Percentiles rank a stretch among this genome's conserved stretches.
Evolutionary conservation across 2,888 invertebrate genomes (phyloP).

Genomic region (Merodon equestris): DNA sequence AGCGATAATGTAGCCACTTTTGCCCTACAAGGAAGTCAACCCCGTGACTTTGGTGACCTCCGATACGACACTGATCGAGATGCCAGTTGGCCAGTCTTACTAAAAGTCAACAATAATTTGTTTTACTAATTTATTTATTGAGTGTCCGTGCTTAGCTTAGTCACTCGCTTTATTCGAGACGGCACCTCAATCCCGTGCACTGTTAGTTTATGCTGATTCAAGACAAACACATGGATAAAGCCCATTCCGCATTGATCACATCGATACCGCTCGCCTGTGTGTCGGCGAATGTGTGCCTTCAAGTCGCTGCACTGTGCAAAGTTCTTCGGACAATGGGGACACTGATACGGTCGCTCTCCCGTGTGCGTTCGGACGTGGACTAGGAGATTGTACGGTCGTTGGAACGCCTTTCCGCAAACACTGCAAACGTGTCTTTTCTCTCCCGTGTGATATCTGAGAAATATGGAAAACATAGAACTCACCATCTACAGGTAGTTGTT

Average conservation of each 20-base stretch:
- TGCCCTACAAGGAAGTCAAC: too few relatives aligned
- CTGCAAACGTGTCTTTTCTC: constrained; percentile 81
- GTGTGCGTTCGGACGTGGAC: constrained; percentile 81
- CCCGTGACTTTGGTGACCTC: too few relatives aligned
- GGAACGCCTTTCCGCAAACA: constrained; percentile 76
- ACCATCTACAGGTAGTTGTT: background rate
- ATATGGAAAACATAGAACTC: too few relatives aligned
- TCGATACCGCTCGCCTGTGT: constrained; percentile 80
- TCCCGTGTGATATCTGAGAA: constrained; percentile 77
- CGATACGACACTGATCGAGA: too few relatives aligned
- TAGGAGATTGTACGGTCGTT: constrained; percentile 80
- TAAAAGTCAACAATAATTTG: background rate
- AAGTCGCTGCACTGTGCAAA: constrained; percentile 81
- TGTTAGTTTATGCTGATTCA: constrained; percentile 80
- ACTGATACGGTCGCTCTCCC: constrained; percentile 80
- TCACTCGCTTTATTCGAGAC: constrained; percentile 74
- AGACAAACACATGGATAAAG: constrained; percentile 77
- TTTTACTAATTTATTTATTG: constrained; percentile 8
- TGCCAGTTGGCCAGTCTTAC: too few relatives aligned
- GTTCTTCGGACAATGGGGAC: constrained; percentile 80
- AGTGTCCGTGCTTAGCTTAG: constrained; percentile 70
- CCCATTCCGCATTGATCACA: constrained; percentile 79
- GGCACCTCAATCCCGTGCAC: constrained; percentile 75
- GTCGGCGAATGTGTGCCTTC: constrained; percentile 80
- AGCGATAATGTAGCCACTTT: too few relatives aligned